Evolutionary conservation across 2,113 vertebrate genomes (phyloP).

Genomic region (Suncus etruscus): DNA sequence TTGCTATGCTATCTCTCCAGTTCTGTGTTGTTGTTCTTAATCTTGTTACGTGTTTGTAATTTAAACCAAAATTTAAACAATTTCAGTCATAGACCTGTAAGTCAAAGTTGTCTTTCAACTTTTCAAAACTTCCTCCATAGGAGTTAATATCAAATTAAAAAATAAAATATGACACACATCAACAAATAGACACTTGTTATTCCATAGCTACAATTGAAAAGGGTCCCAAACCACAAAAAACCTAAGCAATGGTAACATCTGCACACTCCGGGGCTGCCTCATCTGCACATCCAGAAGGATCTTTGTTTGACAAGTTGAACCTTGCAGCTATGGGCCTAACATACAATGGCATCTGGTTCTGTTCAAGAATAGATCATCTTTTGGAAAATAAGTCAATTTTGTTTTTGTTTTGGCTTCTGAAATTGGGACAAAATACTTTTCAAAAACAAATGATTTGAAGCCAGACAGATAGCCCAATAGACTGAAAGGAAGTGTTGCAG

Average conservation of each 20-base stretch:
- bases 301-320: neutral
- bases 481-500: no score
- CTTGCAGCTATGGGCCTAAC: constrained; percentile 11
- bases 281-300: neutral
- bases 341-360: neutral
- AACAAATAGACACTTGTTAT: neutral
- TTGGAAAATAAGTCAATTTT: constrained; percentile 60
- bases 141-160: neutral
- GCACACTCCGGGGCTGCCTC: neutral
- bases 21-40: neutral
- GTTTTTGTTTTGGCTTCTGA: constrained; percentile 22
- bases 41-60: neutral
- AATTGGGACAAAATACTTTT: constrained; percentile 48
- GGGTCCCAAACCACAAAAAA: neutral
- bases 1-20: constrained; percentile 1
- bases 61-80: constrained; percentile 17
- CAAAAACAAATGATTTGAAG: neutral
- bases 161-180: neutral
- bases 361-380: neutral
- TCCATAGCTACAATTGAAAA: constrained; percentile 35
- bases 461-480: no score
- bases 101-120: neutral
- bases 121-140: neutral
- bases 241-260: neutral
- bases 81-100: neutral